Evolutionary conservation across 2,888 invertebrate genomes (phyloP), one percentile per base, ranked within the genome.

Genomic region (Eretmocerus hayati): DNA sequence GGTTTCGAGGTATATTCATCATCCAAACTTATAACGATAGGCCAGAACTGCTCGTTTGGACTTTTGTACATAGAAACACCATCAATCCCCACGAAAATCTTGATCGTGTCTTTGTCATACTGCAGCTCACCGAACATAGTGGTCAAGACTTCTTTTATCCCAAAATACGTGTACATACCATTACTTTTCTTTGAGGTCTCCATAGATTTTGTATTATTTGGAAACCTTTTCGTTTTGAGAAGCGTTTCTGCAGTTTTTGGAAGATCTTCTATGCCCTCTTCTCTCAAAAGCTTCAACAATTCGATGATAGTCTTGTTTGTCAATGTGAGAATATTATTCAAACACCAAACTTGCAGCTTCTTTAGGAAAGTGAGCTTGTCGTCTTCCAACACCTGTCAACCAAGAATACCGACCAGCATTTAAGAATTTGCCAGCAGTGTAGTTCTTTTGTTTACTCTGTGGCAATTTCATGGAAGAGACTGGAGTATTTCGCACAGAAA

Each of bases 21-120:
- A 54, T 42, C 11, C 22, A 57, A 19, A 36, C 46, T 49, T 6
- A 51, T 40, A 9, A 45, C 26, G 11, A 52, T 54, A 16, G 53
- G 51, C 55, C 56, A 57, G 33, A 54, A 42, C 39, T 50, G 43
- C 35, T 50, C 39, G 5, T 16, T 38, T 5, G 48, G 52, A 40
- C 46, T 53, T 26, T 44, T 46, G 16, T 47, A 50, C 9, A 56
- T 9, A n/a, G 42, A 33, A 19, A 51, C 37, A 16, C 54, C 53
- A 38, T 56, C 53, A 26, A 50, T 41, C 33, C 54, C 52, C 8
- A 53, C 20, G n/a, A 48, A 16, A 16, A 42, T 36, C 5, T 37
- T 15, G 40, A 56, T 54, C 23, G 35, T 16, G 11, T 44, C 20
- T 31, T 48, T 46, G 20, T 18, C 9, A 37, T 48, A 52, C 11